Percentiles rank a stretch among this genome's conserved stretches.
Conservation (phyloP, 2,113 vertebrate species). For the Rhabdomys dilectus region DNA sequence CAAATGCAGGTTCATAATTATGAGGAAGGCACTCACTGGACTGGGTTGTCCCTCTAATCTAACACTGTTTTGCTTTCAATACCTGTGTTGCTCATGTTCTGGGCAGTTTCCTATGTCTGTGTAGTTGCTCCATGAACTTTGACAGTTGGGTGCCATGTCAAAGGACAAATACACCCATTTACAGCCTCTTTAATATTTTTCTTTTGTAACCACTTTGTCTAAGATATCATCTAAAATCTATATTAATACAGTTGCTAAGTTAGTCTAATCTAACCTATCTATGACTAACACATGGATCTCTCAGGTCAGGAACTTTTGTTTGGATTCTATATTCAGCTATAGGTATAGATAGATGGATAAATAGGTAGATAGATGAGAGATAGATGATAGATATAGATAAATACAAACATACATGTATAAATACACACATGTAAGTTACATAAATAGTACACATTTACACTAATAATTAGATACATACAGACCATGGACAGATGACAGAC, state of each 20-base stretch:
- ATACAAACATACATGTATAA: neutral
- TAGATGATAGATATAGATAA: neutral
- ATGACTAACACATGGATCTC: neutral
- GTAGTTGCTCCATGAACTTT: neutral
- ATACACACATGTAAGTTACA: no score
- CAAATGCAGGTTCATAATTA: neutral
- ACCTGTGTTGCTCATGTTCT: neutral
- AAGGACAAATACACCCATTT: neutral
- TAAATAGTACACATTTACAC: no score
- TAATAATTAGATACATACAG: no score
- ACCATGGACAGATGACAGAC: neutral
- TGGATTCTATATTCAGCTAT: neutral
- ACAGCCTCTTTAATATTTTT: neutral
- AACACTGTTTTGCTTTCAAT: neutral
- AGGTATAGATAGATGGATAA: neutral
- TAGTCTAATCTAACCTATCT: neutral
- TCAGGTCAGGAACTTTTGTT: neutral
- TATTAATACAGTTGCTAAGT: neutral
- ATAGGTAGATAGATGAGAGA: neutral
- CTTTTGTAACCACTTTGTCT: neutral
- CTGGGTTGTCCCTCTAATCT: neutral
- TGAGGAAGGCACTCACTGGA: neutral
- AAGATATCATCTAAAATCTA: slow-evolving; percentile 14
- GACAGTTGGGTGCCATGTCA: neutral
- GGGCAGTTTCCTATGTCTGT: neutral